phyloP scores from a whole-genome alignment of 2,797 vertebrate genomes.

The Siniperca obscura region DNA sequence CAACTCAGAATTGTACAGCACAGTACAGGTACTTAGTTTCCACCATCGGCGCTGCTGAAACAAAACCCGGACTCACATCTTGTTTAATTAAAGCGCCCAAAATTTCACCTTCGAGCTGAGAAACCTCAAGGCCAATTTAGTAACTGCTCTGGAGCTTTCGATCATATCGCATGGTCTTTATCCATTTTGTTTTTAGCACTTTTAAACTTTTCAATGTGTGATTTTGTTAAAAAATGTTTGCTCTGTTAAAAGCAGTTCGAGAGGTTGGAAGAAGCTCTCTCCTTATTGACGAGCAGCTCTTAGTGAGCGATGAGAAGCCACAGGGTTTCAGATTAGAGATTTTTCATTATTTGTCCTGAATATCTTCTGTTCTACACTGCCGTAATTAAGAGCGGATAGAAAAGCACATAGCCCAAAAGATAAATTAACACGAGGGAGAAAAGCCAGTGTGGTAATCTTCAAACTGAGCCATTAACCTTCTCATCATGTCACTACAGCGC shows the following conservation, averaged over 20 bases:
- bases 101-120: no score
- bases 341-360: slow-evolving; percentile 40
- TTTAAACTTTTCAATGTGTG: no score
- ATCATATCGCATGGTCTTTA: not conserved
- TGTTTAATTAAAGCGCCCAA: no score
- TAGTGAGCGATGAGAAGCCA: slow-evolving; percentile 16
- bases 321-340: slow-evolving; percentile 23
- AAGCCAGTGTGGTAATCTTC: slow-evolving; percentile 36
- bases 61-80: no score
- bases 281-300: slow-evolving; percentile 26
- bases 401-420: slow-evolving; percentile 51
- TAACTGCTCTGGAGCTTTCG: not conserved
- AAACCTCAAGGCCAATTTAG: no score
- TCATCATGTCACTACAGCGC: slow-evolving; percentile 42
- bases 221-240: no score
- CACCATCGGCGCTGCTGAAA: no score
- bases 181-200: not conserved
- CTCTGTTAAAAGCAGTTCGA: not conserved
- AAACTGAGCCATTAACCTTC: slow-evolving; percentile 49
- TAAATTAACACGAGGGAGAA: slow-evolving; percentile 47
- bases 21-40: no score
- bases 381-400: slow-evolving; percentile 47
- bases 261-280: not conserved
- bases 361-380: slow-evolving; percentile 41
- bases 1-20: no score